Evolutionary conservation across 2,888 invertebrate species (phyloP), one percentile per base, ranked within the genome.

Genomic region (Leucophora obtusa): DNA sequence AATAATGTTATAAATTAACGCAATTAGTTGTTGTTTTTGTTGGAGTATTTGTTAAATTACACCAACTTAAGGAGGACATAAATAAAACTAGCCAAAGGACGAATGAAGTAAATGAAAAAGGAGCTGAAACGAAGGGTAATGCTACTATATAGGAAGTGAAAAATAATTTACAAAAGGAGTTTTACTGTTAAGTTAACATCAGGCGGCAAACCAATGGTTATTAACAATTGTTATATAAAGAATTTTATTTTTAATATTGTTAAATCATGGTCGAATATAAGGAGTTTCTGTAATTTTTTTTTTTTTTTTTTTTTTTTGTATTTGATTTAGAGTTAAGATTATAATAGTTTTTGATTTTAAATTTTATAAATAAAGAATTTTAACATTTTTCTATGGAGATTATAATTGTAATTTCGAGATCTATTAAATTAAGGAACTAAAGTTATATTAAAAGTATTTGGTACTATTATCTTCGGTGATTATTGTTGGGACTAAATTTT

Each of bases 1-100:
- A 70, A 73, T 66, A 66, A 73, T 66, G 73, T 73, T 73, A 73
- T 66, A 73, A 73, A 73, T 73, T 66, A 73, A 66, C 59, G 73
- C 73, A 73, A 73, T 73, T 73, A 73, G 51, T 73, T 73, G 43
- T 59, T 73, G 51, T 65, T 56, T 28, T 56, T 66, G 66, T 50
- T 65, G 10, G 65, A 59, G 73, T 72, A 66, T 73, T 73, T 73
- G 65, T 73, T 73, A 73, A 73, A 66, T 73, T 65, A 73, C 66
- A 73, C 53, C 56, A 72, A 72, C 58, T 63, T 72, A 56, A 65
- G 58, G 58, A 50, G 73, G 35, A 54, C 54, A 53, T 59, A 53
- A 73, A 53, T 73, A 73, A 66, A 28, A 43, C 54, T 17, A 18
- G 54, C 66, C 33, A 66, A 66, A 54, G 66, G 66, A 54, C 65